A percentile compares a stretch with the other conserved stretches of the same genome.
phyloP scores from a whole-genome alignment of 2,113 vertebrate species.

The Cinclus cinclus region DNA sequence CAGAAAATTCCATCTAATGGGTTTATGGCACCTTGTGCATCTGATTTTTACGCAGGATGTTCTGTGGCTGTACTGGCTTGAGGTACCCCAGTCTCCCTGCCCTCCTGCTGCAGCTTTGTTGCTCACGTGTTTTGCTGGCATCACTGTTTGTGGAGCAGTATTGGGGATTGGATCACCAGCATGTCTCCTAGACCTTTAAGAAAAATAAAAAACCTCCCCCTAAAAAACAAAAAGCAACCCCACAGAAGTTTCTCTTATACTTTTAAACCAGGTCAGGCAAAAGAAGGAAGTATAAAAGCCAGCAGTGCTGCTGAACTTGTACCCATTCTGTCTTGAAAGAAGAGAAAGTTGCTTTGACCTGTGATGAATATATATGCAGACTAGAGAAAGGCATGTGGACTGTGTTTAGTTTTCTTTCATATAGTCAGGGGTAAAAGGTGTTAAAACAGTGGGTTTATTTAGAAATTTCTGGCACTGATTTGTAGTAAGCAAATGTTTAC shows the following conservation, averaged over 20 bases:
- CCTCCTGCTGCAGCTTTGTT: background rate
- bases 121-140: background rate
- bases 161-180: background rate
- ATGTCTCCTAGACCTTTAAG: background rate
- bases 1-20: background rate
- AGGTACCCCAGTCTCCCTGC: background rate
- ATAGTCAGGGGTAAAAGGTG: background rate
- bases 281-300: background rate
- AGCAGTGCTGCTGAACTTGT: background rate
- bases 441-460: constrained; percentile 21
- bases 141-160: background rate
- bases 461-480: background rate
- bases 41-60: background rate
- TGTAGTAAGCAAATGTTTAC: constrained; percentile 21
- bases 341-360: background rate
- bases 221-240: background rate
- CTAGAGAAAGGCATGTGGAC: background rate
- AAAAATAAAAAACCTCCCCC: background rate
- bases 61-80: background rate
- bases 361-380: background rate
- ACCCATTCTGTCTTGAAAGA: background rate
- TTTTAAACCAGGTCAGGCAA: background rate
- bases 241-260: background rate
- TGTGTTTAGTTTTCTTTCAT: background rate
- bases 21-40: background rate